Conservation (phyloP, 2,888 invertebrate genomes). For the Clepsis dumicolana region DNA sequence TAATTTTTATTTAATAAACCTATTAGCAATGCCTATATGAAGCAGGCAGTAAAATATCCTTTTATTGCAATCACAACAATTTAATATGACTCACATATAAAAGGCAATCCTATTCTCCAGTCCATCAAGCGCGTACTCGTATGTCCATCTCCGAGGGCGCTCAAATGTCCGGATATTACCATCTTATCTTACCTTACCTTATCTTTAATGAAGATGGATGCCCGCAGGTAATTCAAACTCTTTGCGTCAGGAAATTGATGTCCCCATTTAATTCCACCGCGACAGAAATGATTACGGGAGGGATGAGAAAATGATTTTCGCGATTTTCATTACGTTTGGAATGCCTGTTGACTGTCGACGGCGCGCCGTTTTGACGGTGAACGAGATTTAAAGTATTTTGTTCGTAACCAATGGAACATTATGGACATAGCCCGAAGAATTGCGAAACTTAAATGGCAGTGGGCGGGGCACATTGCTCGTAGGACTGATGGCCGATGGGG, state of each 20-base stretch:
- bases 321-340: constrained; percentile 9
- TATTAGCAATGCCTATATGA: too few species aligned
- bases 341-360: not conserved
- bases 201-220: constrained; percentile 36
- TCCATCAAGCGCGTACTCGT: not conserved
- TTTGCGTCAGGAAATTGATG: constrained; percentile 41
- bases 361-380: not conserved
- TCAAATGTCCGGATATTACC: constrained; percentile 36
- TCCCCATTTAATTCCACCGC: constrained; percentile 29
- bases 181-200: constrained; percentile 32
- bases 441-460: too few species aligned
- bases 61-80: too few species aligned
- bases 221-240: constrained; percentile 37
- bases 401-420: too few species aligned
- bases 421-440: too few species aligned
- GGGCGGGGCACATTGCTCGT: too few species aligned
- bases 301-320: constrained; percentile 21
- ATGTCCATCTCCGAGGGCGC: constrained; percentile 12
- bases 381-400: not conserved
- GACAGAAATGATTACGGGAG: constrained; percentile 13
- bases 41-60: too few species aligned
- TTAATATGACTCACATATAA: too few species aligned
- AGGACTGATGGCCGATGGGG: too few species aligned
- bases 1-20: too few species aligned
- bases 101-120: not conserved